Base-by-base conservation (phyloP, 2,888 invertebrate genomes). In the Thyatira batis region DNA sequence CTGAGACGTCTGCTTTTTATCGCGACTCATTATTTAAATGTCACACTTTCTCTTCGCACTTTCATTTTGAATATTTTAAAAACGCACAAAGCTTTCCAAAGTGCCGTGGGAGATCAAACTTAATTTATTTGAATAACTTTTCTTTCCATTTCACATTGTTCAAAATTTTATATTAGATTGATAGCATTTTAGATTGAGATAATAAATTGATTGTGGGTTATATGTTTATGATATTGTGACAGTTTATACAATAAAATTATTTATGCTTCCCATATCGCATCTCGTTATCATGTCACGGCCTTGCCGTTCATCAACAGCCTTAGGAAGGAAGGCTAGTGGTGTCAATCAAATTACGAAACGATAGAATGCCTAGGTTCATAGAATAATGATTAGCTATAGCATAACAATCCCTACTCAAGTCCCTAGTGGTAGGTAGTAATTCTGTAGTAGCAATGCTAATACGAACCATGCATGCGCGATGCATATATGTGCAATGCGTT, bases 1-100 rank as follows among this genome's bases (percentile, higher is more conserved):
- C 58, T 55, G 48, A 27, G 27, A 8, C 25, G 23, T 48, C 48
- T 62, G 63, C 57, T 61, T 69, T 73, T 73, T 76, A 80, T 80
- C 71, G 62, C 61, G 54, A 56, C 69, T 72, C 73, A 71, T 82
- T 78, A 82, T 83, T 80, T 73, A 79, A 81, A 85, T 77, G 71
- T 76, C 72, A 76, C 66, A 74, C 87, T 87, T 87, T 88, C 87
- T 74, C 85, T 69, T 50, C 48, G 58, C 72, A 80, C 85, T 84
- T 84, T 85, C 84, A 46, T 82, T 80, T 74, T 68, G 77, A 79
- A 81, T 78, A 76, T 75, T 71, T 79, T 61, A 72, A 73, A 73
- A 69, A 69, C 61, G 69, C 60, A 64, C 71, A 72, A 69, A 74
- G 74, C 82, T 82, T 80, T 82, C 78, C 69, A 73, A 73, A 74